Percentiles rank a stretch among this genome's conserved stretches.
phyloP scores from a whole-genome alignment of 2,797 vertebrate genomes.

The Sebastes itinus region DNA sequence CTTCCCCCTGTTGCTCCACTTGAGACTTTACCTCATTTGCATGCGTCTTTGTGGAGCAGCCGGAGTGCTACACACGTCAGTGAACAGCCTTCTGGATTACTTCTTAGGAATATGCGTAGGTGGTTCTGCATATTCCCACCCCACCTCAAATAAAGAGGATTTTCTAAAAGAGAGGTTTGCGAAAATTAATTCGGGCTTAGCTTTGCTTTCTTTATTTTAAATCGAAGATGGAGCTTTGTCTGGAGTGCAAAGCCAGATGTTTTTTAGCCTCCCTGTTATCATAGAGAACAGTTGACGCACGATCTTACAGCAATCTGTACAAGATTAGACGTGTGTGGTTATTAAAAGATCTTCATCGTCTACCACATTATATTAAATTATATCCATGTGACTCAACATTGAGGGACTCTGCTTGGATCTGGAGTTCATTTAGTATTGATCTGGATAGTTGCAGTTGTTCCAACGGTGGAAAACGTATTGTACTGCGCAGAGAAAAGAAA shows the following conservation, averaged over 20 bases:
- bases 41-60: constrained; percentile 68
- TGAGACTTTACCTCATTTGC: constrained; percentile 71
- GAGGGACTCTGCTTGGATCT: constrained; percentile 20
- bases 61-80: constrained; percentile 55
- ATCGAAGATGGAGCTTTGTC: constrained; percentile 42
- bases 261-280: constrained; percentile 44
- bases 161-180: constrained; percentile 52
- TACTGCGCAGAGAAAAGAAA: constrained; percentile 33
- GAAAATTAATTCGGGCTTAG: constrained; percentile 68
- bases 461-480: constrained; percentile 31
- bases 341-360: constrained; percentile 23
- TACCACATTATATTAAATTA: constrained; percentile 1
- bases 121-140: constrained; percentile 53
- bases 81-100: constrained; percentile 72
- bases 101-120: constrained; percentile 54
- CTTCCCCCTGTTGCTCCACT: constrained; percentile 52
- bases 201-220: constrained; percentile 38
- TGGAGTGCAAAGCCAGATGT: constrained; percentile 34
- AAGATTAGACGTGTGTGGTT: constrained; percentile 19
- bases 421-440: constrained; percentile 58
- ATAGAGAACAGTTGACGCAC: constrained; percentile 13
- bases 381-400: constrained; percentile 1
- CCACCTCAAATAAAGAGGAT: constrained; percentile 60
- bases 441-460: constrained; percentile 25
- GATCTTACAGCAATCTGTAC: neutral